Percentiles rank a stretch among this genome's conserved stretches.
These are phyloP conservation scores for Coreius guichenoti DNA, from an alignment of 2,797 vertebrate species.

Conservation along the genomic window DNA sequence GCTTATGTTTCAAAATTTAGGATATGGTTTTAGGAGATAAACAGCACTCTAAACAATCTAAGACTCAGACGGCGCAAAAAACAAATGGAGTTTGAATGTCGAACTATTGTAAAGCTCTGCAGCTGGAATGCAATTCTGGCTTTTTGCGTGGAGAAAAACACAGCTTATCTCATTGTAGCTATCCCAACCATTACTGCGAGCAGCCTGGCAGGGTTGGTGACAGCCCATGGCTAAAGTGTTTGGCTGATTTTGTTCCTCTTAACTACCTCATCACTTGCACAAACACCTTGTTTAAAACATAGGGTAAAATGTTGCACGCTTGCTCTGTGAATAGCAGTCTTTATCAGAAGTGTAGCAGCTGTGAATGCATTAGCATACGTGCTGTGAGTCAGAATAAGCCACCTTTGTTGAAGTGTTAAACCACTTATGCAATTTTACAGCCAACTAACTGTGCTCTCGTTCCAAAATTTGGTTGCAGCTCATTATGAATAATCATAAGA, in stretches of 20 bases:
- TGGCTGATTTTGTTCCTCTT: constrained; percentile 69
- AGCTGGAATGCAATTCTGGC: constrained; percentile 64
- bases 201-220: constrained; percentile 67
- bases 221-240: constrained; percentile 68
- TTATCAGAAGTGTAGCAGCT: constrained; percentile 76
- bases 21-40: constrained; percentile 78
- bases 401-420: constrained; percentile 71
- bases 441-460: constrained; percentile 48
- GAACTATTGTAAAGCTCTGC: constrained; percentile 71
- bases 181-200: constrained; percentile 68
- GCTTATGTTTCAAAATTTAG: constrained; percentile 74
- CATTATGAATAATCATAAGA: constrained; percentile 62
- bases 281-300: constrained; percentile 71
- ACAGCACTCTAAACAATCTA: constrained; percentile 74
- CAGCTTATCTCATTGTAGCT: constrained; percentile 75
- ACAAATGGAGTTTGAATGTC: constrained; percentile 72
- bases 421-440: constrained; percentile 64
- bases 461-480: constrained; percentile 49
- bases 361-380: constrained; percentile 69
- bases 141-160: constrained; percentile 63
- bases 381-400: constrained; percentile 65
- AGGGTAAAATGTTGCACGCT: constrained; percentile 62
- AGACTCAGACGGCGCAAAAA: constrained; percentile 66
- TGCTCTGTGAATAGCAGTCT: constrained; percentile 63
- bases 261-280: constrained; percentile 69